Evolutionary conservation across 2,797 vertebrate species (phyloP), one percentile per base, ranked within the genome.

Genomic region (Tauraco hartlaubi): DNA sequence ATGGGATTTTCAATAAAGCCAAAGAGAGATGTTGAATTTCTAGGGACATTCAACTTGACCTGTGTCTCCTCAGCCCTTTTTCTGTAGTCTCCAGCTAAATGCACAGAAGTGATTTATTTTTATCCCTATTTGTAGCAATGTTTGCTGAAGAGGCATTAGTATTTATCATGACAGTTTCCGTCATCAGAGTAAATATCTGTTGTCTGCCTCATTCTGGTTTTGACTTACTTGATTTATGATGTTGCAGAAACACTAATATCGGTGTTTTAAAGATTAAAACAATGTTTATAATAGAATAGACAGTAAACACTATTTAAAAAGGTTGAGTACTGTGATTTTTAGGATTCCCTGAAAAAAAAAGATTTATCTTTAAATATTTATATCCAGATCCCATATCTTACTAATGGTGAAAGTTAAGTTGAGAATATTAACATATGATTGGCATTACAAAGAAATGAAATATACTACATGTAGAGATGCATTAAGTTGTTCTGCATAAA

Each of bases 181-280:
- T 84, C 85, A 88, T 77, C 77, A 90, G 35, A 91, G 56, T 76
- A 91, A 97, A 59, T 92, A 83, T 92, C 33, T 93, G n/a, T 74
- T 95, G 20, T 63, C 54, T 83, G 28, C 58, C 39, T 88, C 74
- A 55, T 58, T 94, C 93, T 96, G 88, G 0, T 48, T 96, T 86
- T 93, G 77, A 93, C 88, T 69, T 85, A 76, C 61, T 94, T 97
- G 94, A 90, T 92, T 95, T 88, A 96, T 88, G 78, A 88, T 82
- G 44, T 74, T 96, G 44, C 44, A 41, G 85, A 74, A 97, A 90
- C 28, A 75, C 54, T 73, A 75, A 74, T 81, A 88, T 73, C 91
- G 95, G 74, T 82, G 44, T 94, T 97, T 92, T 93, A 93, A 97
- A 96, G 52, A 96, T 94, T 93, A 94, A 97, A 86, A 93, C 39